These are phyloP conservation scores for Callimico goeldii DNA, from an alignment of 2,797 vertebrate species.

Conservation along the genomic window DNA sequence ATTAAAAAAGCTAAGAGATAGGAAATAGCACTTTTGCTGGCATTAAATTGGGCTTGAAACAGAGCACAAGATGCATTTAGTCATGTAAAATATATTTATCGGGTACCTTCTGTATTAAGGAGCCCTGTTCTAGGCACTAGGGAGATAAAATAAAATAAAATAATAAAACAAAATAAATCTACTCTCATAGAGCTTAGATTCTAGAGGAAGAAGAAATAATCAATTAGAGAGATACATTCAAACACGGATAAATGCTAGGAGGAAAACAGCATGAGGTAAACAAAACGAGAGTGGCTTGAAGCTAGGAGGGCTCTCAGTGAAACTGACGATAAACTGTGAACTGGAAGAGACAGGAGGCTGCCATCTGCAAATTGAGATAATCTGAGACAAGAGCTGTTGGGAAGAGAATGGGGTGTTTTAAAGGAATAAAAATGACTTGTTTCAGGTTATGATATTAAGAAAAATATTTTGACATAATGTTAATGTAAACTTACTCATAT, in stretches of 20 bases:
- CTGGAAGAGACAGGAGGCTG: background rate
- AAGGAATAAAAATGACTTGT: background rate
- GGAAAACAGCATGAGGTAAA: background rate
- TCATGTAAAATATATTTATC: background rate
- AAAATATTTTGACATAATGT: background rate
- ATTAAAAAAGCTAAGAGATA: background rate
- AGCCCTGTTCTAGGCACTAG: background rate
- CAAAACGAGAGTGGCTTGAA: background rate
- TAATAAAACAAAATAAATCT: background rate
- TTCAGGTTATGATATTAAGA: background rate
- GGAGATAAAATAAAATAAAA: background rate
- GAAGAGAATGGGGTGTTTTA: background rate
- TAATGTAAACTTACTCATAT: background rate
- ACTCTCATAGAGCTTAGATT: background rate
- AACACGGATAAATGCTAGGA: background rate
- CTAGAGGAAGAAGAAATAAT: background rate
- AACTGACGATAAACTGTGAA: background rate
- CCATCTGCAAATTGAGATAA: fast-evolving
- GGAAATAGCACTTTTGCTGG: background rate
- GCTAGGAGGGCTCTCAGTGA: background rate
- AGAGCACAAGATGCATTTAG: background rate
- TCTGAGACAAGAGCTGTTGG: fast-evolving
- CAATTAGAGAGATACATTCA: too few species aligned
- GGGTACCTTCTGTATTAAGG: background rate
- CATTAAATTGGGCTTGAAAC: background rate